A percentile compares a stretch with the other conserved stretches of the same genome.
phyloP scores from a whole-genome alignment of 2,888 invertebrate species.

The Oegoconia quadripuncta region DNA sequence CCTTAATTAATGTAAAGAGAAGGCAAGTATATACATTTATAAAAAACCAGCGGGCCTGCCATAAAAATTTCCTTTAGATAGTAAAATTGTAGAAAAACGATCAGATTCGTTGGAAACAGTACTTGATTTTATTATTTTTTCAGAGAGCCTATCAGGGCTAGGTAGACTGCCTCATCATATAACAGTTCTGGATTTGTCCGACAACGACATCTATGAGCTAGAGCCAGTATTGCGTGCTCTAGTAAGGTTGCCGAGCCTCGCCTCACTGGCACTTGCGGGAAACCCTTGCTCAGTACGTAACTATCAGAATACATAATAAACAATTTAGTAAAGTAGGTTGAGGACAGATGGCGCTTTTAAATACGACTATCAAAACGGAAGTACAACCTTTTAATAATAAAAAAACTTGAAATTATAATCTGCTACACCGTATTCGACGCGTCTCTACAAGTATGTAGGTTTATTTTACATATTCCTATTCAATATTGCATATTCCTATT shows the following conservation, averaged over 20 bases:
- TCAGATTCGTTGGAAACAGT: not conserved
- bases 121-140: conserved; percentile 14
- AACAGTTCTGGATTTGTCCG: conserved; percentile 71
- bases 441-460: too few species aligned
- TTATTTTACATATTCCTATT: too few species aligned
- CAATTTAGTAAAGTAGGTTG: conserved; percentile 10
- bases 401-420: too few species aligned
- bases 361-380: too few species aligned
- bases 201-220: conserved; percentile 79
- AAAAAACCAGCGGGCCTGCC: too few species aligned
- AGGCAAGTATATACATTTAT: too few species aligned
- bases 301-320: conserved; percentile 1
- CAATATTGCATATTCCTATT: too few species aligned
- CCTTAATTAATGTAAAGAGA: too few species aligned
- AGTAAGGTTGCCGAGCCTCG: conserved; percentile 48
- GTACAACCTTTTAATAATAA: too few species aligned
- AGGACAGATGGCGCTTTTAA: conserved; percentile 38
- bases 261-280: conserved; percentile 70
- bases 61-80: too few species aligned
- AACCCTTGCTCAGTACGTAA: conserved; percentile 78
- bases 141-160: conserved; percentile 42
- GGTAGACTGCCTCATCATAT: conserved; percentile 38
- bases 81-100: not conserved
- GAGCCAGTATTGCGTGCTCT: conserved; percentile 55
- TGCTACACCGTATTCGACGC: too few species aligned